Percentiles rank a stretch among this genome's conserved stretches.
phyloP scores from a whole-genome alignment of 2,797 vertebrate genomes.

The Leuciscus waleckii region DNA sequence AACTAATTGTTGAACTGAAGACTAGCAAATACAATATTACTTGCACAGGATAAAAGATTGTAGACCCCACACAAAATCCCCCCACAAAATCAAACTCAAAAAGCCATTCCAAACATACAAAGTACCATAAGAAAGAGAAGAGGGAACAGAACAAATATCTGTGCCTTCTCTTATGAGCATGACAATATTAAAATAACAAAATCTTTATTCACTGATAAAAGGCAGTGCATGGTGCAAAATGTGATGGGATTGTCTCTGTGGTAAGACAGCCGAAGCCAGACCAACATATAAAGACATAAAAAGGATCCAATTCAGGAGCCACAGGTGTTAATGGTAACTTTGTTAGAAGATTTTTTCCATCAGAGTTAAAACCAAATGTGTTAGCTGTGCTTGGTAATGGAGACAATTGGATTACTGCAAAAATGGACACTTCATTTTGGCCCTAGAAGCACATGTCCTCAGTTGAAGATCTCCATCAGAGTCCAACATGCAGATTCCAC shows the following conservation, averaged over 20 bases:
- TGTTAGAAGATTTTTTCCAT: slow-evolving; percentile 7
- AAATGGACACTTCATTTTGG: background rate
- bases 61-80: too few relatives aligned
- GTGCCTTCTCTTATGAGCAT: background rate
- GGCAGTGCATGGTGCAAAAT: background rate
- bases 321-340: background rate
- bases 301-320: background rate
- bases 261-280: slow-evolving; percentile 35
- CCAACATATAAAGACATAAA: slow-evolving; percentile 24
- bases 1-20: background rate
- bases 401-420: background rate
- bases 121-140: background rate
- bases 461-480: background rate
- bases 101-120: background rate
- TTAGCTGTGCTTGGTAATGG: background rate
- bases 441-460: background rate
- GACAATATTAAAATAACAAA: background rate
- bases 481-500: slow-evolving; percentile 21
- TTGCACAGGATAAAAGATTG: background rate
- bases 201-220: slow-evolving; percentile 13
- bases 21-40: background rate
- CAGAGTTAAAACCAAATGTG: background rate
- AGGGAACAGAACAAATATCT: background rate
- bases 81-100: background rate
- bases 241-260: background rate